These are phyloP conservation scores for Malthinus flaveolus DNA, from an alignment of 2,888 invertebrate species.

Conservation along the genomic window DNA sequence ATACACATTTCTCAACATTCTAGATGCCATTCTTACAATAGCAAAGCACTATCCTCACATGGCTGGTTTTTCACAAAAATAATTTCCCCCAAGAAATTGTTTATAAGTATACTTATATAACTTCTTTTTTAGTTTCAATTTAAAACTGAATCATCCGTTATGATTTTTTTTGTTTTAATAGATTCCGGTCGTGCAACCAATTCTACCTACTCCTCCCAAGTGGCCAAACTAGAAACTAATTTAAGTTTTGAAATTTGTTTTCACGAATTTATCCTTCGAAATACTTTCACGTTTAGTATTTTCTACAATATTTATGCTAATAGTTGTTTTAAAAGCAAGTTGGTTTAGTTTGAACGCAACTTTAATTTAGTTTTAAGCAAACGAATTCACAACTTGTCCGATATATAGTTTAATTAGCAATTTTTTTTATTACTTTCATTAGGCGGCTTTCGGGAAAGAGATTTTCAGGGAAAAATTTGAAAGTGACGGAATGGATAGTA, in stretches of 20 bases:
- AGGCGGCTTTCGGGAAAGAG: too few relatives aligned
- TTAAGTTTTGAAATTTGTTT: constrained; percentile 49
- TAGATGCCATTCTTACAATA: too few relatives aligned
- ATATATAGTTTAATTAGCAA: too few relatives aligned
- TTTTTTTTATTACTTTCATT: too few relatives aligned
- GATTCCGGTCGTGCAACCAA: constrained; percentile 34
- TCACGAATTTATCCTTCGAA: constrained; percentile 31
- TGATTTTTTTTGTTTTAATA: constrained; percentile 26
- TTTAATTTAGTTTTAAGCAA: constrained; percentile 17
- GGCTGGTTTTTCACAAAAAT: too few relatives aligned
- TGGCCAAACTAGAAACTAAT: constrained; percentile 49
- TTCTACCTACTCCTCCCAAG: constrained; percentile 43
- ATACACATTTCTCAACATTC: too few relatives aligned
- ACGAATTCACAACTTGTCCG: background rate
- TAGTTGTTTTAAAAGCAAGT: constrained; percentile 27
- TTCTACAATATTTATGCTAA: constrained; percentile 30
- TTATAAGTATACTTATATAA: background rate
- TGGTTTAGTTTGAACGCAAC: constrained; percentile 17
- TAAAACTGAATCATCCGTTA: constrained; percentile 15
- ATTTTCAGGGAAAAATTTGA: too few relatives aligned
- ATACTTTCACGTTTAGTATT: constrained; percentile 25
- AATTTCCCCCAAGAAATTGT: too few relatives aligned
- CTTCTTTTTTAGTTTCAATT: constrained; percentile 7
- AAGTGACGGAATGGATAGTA: too few relatives aligned
- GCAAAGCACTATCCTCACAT: too few relatives aligned